Conservation (phyloP, 2,888 invertebrate species). For the Argyresthia goedartella region DNA sequence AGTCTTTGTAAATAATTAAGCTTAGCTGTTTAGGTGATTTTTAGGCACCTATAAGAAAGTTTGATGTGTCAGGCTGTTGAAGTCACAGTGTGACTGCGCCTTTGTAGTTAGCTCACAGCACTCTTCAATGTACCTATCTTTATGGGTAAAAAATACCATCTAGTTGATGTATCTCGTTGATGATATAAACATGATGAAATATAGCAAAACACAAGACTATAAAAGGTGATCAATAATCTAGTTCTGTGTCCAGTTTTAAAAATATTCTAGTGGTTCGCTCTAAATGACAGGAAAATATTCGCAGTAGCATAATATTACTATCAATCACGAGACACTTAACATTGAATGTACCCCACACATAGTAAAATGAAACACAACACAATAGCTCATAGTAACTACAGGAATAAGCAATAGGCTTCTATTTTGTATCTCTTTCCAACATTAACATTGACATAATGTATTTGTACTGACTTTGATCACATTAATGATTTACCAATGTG, state of each 20-base stretch:
- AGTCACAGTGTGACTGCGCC: neutral
- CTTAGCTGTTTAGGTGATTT: conserved; percentile 43
- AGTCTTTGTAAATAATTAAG: conserved; percentile 64
- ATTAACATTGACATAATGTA: neutral
- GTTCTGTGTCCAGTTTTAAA: neutral
- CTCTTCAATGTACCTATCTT: conserved; percentile 6
- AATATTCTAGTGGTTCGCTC: no score
- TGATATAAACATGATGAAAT: no score
- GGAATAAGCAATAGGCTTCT: conserved; percentile 41
- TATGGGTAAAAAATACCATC: neutral
- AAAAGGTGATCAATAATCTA: neutral
- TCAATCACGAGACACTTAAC: neutral
- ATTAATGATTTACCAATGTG: no score
- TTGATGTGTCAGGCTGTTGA: conserved; percentile 3
- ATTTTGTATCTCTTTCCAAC: conserved; percentile 6
- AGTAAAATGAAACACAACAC: conserved; percentile 36
- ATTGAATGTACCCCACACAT: conserved; percentile 22
- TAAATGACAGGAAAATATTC: neutral
- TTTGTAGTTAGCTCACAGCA: conserved; percentile 11
- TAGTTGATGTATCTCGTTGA: no score
- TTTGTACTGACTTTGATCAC: neutral
- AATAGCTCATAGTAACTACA: conserved; percentile 46
- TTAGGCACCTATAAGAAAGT: conserved; percentile 23
- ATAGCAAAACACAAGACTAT: no score
- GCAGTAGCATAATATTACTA: neutral